Evolutionary conservation across 2,113 vertebrate genomes (phyloP).

Genomic region (Clinocottus analis): DNA sequence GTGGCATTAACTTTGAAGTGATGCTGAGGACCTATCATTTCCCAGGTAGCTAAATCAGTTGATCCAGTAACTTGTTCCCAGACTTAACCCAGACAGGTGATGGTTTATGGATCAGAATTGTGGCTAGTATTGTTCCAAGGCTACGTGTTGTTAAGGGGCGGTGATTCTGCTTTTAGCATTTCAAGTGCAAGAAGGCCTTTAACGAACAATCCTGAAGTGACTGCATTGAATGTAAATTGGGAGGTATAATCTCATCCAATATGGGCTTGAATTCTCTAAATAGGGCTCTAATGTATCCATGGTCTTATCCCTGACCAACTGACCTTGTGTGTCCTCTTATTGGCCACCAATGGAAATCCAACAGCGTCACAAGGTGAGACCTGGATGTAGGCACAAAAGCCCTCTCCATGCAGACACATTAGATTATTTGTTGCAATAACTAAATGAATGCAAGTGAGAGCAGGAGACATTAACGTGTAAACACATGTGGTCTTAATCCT

Average conservation of each 20-base stretch:
- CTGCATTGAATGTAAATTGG: background rate
- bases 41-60: background rate
- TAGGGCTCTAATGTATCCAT: too few species aligned
- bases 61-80: background rate
- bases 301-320: background rate
- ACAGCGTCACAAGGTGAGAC: background rate
- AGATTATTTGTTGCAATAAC: conserved; percentile 16
- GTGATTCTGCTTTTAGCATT: background rate
- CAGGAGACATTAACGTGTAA: conserved; percentile 10
- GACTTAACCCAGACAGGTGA: background rate
- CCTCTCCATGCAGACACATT: background rate
- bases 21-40: background rate
- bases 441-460: conserved; percentile 30
- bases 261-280: background rate
- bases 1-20: background rate
- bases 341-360: background rate
- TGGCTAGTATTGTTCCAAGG: background rate
- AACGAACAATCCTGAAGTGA: background rate
- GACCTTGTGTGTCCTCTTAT: background rate
- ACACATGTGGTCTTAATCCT: conserved; percentile 53
- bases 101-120: background rate
- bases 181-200: background rate
- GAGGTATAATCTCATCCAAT: background rate
- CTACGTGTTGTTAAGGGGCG: background rate
- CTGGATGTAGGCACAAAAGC: background rate